Evolutionary conservation across 2,888 invertebrate genomes (phyloP).

Genomic region (Agonum fuliginosum): DNA sequence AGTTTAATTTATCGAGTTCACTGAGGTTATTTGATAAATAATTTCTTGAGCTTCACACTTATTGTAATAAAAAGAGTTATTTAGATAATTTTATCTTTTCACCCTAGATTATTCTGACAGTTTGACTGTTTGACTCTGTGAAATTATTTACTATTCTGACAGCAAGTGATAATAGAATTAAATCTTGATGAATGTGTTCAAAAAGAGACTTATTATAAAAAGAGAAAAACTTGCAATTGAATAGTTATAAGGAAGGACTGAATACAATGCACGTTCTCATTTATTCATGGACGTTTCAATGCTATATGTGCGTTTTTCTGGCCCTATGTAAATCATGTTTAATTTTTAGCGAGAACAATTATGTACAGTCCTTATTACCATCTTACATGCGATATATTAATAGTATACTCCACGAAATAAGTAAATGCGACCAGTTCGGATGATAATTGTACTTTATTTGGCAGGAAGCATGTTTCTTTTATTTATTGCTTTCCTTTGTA

Average conservation of each 20-base stretch:
- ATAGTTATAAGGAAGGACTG: constrained; percentile 18
- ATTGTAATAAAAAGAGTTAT: constrained; percentile 42
- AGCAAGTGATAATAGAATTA: constrained; percentile 20
- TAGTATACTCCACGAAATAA: constrained; percentile 36
- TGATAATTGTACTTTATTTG: constrained; percentile 22
- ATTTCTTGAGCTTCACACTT: constrained; percentile 32
- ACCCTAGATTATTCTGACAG: constrained; percentile 10
- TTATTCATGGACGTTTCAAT: constrained; percentile 40
- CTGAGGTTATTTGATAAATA: constrained; percentile 17
- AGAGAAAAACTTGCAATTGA: constrained; percentile 25
- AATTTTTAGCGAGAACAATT: constrained; percentile 49
- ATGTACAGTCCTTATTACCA: constrained; percentile 45
- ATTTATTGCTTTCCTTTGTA: constrained; percentile 12
- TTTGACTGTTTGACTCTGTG: neutral
- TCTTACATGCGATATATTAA: constrained; percentile 32
- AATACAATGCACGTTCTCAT: constrained; percentile 16
- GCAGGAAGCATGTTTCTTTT: constrained; percentile 34
- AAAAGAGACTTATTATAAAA: constrained; percentile 9
- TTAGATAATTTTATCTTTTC: constrained; percentile 32
- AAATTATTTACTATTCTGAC: constrained; percentile 38
- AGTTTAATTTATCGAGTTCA: too few relatives aligned
- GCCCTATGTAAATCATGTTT: constrained; percentile 43
- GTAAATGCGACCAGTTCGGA: constrained; percentile 13
- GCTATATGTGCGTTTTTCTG: constrained; percentile 34
- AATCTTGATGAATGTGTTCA: constrained; percentile 42